Evolutionary conservation across 37 sponge, comb jelly and placozoan genomes (phyloP).

Genomic region (Cliona cf. orientalis): DNA sequence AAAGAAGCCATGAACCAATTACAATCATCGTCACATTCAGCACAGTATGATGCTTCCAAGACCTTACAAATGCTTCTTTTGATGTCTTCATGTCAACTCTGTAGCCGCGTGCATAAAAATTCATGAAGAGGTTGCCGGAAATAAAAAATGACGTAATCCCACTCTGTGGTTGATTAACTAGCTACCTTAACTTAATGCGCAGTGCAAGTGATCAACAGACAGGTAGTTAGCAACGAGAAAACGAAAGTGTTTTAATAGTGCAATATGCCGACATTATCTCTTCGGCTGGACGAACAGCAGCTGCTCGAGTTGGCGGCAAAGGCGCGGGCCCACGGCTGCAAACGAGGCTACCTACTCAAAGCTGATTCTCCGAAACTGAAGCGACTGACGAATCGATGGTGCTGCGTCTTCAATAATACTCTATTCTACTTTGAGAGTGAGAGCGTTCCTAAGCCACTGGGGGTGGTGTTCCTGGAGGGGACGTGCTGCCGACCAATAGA

Average conservation of each 20-base stretch:
- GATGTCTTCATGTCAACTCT: too few species aligned
- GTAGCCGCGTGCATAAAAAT: too few species aligned
- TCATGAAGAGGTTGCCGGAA: too few species aligned
- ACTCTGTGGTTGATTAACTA: too few species aligned
- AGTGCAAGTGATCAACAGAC: too few species aligned
- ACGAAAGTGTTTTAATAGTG: neutral
- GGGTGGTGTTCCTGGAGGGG: conserved; percentile 57
- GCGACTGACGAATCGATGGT: conserved; percentile 44
- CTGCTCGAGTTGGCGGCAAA: conserved; percentile 40
- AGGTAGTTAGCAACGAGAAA: too few species aligned
- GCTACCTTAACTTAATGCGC: too few species aligned
- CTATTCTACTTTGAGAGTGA: conserved; percentile 68
- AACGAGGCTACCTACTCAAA: conserved; percentile 46
- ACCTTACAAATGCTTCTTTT: too few species aligned
- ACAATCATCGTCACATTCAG: too few species aligned
- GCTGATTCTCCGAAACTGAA: conserved; percentile 36
- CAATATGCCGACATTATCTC: conserved; percentile 22
- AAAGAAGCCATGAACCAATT: too few species aligned
- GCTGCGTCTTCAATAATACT: conserved; percentile 57
- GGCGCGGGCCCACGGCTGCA: conserved; percentile 21
- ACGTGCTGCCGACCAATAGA: conserved; percentile 26
- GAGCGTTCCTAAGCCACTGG: conserved; percentile 32
- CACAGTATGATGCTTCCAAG: too few species aligned
- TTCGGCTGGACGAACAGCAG: conserved; percentile 54
- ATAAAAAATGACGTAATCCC: too few species aligned